Conservation (phyloP, 1,140 invertebrate species). For the Aphidius gifuensis region DNA sequence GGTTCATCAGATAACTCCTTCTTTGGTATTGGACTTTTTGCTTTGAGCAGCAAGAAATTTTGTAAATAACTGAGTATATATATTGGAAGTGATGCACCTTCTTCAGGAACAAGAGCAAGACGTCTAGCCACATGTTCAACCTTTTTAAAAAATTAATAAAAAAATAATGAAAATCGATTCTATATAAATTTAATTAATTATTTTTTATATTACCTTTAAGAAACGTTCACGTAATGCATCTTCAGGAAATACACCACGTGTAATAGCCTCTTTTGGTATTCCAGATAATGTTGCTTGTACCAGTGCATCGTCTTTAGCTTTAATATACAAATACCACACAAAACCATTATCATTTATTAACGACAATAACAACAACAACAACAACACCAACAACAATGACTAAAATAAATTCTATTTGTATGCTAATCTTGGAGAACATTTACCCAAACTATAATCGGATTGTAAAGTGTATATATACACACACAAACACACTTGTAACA, state of each 20-base stretch:
- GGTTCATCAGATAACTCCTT: constrained; percentile 69
- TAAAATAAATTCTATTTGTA: too few species aligned
- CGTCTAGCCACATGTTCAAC: constrained; percentile 69
- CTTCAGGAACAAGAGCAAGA: constrained; percentile 80
- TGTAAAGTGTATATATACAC: too few species aligned
- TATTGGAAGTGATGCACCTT: constrained; percentile 73
- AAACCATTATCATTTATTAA: too few species aligned
- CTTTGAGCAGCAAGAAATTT: constrained; percentile 67
- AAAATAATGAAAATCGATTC: background rate
- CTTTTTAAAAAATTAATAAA: constrained; percentile 39
- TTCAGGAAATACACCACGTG: constrained; percentile 83
- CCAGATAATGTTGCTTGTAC: constrained; percentile 70
- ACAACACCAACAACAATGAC: too few species aligned
- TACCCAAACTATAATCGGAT: too few species aligned
- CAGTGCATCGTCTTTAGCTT: constrained; percentile 65
- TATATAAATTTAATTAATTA: background rate
- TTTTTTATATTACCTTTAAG: constrained; percentile 59
- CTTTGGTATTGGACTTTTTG: constrained; percentile 63
- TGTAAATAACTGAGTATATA: constrained; percentile 89
- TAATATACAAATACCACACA: constrained; percentile 29
- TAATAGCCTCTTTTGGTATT: constrained; percentile 72
- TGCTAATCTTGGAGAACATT: too few species aligned
- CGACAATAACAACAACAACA: too few species aligned
- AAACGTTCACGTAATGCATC: constrained; percentile 82
- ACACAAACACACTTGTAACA: background rate